Evolutionary conservation across 2,113 vertebrate genomes (phyloP), one percentile per base, ranked within the genome.

Genomic region (Spea bombifrons): DNA sequence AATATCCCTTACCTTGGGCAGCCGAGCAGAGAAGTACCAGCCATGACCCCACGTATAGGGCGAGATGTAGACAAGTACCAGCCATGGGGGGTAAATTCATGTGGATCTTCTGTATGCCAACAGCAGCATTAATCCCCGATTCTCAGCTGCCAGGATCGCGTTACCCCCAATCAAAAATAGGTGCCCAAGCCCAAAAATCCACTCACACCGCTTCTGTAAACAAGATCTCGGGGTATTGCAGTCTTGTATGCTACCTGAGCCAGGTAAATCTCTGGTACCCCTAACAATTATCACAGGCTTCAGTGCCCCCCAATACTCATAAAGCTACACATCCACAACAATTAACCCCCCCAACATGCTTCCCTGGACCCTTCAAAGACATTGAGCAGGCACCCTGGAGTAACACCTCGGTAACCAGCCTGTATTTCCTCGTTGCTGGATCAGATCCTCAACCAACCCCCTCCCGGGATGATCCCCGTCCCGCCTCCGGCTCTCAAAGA

Each of bases 401-500:
- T 5, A 13, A 16, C n/a, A 16, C 61, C 61, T 9, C n/a, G 5
- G 30, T 13, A 64, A 30, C 5, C 61, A 44, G 4, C 3, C 66
- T 15, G 57, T 13, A 30, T 55, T 77, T 61, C 66, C 67, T 71
- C 46, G 5, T 30, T 17, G 48, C 7, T 43, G 5, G 75, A 8
- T 50, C 16, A 76, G 67, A 64, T 7, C 61, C 30, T 13, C 61
- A 17, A 9, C 17, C 61, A 30, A 30, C 61, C 8, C 75, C 45
- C 55, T 45, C 17, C 7, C 3, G 52, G 48, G 61, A 53, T 47
- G 49, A 79, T 55, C 76, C 47, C 69, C 17, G 15, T 55, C 65
- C 75, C 66, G 75, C 66, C 66, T 61, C 75, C 49, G 69, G 10
- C 77, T 70, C 43, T 57, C 61, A 66, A 46, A 46, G 70, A 67